Evolutionary conservation across 1,140 invertebrate genomes (phyloP).

Genomic region (Daktulosphaira vitifoliae): DNA sequence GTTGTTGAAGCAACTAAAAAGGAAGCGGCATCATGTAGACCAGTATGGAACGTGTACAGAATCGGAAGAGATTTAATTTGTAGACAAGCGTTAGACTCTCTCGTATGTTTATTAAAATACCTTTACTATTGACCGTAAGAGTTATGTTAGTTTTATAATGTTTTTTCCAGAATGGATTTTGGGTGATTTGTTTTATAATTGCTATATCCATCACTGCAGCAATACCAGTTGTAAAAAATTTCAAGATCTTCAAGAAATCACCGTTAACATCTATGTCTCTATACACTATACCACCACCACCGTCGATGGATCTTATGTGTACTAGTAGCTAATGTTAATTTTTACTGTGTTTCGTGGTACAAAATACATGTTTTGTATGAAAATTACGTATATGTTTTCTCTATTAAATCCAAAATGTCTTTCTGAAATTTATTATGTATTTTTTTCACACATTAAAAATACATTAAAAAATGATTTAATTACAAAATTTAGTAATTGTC

Average conservation of each 20-base stretch:
- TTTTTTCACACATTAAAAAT: no score
- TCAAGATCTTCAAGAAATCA: constrained; percentile 23
- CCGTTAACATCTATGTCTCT: constrained; percentile 22
- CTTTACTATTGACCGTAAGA: no score
- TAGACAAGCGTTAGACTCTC: constrained; percentile 59
- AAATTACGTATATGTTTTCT: no score
- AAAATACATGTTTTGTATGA: no score
- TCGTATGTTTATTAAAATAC: constrained; percentile 49
- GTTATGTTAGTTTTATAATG: no score
- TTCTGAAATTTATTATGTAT: no score
- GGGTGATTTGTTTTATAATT: constrained; percentile 19
- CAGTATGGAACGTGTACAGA: constrained; percentile 60
- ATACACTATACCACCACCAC: constrained; percentile 18
- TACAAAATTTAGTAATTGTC: no score
- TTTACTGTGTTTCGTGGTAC: neutral
- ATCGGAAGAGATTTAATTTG: constrained; percentile 57
- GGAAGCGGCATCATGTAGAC: constrained; percentile 58
- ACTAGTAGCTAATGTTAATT: constrained; percentile 4
- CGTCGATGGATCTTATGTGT: constrained; percentile 16
- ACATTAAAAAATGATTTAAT: no score
- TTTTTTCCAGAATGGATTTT: constrained; percentile 26
- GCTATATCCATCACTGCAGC: constrained; percentile 13
- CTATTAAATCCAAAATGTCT: no score
- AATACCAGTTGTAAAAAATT: constrained; percentile 21
- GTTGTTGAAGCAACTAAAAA: constrained; percentile 53